Base-by-base conservation (phyloP, 2,113 vertebrate genomes). In the Mustela nigripes region DNA sequence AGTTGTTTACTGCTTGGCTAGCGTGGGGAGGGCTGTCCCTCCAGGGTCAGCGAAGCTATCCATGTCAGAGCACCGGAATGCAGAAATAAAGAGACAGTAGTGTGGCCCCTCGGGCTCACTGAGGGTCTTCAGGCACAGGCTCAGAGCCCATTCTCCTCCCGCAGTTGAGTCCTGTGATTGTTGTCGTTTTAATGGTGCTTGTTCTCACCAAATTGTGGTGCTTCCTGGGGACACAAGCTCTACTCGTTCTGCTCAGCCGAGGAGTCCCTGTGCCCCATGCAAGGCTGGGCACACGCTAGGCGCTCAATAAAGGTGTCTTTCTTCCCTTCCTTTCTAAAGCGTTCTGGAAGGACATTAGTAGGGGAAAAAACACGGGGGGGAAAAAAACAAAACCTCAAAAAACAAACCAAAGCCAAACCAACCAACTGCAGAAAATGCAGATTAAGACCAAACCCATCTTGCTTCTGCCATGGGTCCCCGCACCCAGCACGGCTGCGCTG, bases 401-500 rank as follows among this genome's bases (percentile, higher is more conserved):
- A 6, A 4, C 53, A 56, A 14, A 65, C 33, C 7, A 24, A 53
- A 62, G 10, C 60, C 60, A 26, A 74, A 45, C 3, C 6, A 78
- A 5, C 15, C 42, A n/a, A 69, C 10, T 33, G 63, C 63, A 33
- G 63, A 69, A 67, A 26, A 15, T 31, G 48, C 45, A 28, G 42
- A 12, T 19, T 2, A 33, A 26, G 39, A 24, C 45, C 14, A 22
- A 53, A 8, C 22, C 71, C 39, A 11, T 0, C 67, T 81, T 33
- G 39, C 8, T 65, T 18, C 71, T 7, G 15, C 12, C 19, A 4
- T 0, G 15, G 5, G 53, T 56, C n/a, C 36, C 26, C 7, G 2
- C 0, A 9, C 53, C 24, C 26, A 24, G 26, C n/a, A 0, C 58
- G 7, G 9, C 5, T 7, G 3, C 18, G 9, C 22, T 1, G 0